These are phyloP conservation scores for Antitype chi DNA, from an alignment of 2,888 invertebrate species.

Conservation along the genomic window DNA sequence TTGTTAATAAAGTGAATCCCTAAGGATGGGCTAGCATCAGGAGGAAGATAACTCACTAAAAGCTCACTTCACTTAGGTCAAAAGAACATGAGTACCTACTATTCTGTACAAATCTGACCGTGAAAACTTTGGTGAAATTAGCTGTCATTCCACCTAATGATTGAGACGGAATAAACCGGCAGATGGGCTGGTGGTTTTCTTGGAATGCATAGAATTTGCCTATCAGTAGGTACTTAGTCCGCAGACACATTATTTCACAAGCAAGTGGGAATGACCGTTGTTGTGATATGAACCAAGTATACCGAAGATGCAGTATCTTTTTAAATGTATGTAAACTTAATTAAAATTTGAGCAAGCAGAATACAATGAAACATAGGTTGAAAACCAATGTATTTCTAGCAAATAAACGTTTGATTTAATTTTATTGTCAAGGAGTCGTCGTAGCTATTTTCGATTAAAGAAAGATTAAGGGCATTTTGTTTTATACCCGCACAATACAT, in stretches of 20 bases:
- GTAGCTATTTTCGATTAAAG: slow-evolving; percentile 1
- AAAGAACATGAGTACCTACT: no score
- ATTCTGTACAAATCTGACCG: no score
- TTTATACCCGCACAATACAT: slow-evolving; percentile 16
- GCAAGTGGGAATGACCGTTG: not conserved
- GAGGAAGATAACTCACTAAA: not conserved
- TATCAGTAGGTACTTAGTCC: not conserved
- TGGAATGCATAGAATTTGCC: not conserved
- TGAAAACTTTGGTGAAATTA: no score
- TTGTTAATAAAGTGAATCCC: not conserved
- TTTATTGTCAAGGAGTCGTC: not conserved
- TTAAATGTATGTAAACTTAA: no score
- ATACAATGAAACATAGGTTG: no score
- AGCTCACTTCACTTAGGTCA: not conserved
- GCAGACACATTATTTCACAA: not conserved
- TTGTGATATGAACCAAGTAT: not conserved
- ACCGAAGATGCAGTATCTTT: not conserved
- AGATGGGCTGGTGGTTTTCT: not conserved
- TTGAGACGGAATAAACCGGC: no score
- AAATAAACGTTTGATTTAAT: no score
- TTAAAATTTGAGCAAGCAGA: no score
- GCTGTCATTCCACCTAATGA: no score
- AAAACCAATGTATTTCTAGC: no score
- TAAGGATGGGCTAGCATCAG: no score
- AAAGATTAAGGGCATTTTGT: slow-evolving; percentile 3